Base-by-base conservation (phyloP, 1,140 invertebrate species). In the Trachelipus rathkii region DNA sequence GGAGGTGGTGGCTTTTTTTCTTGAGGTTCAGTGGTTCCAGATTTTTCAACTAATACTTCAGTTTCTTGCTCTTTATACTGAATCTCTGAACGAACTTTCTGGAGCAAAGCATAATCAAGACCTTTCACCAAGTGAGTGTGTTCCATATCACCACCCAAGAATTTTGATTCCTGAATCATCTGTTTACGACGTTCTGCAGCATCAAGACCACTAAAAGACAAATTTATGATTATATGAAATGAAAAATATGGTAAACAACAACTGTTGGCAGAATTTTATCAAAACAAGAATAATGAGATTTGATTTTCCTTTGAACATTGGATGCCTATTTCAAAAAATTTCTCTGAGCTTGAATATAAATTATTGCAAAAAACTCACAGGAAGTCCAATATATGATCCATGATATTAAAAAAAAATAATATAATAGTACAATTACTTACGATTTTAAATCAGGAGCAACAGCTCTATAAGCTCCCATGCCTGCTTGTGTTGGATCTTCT, bases 111-210 rank as follows among this genome's bases (percentile, higher is more conserved):
- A 87, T 98, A 99, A 91, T 99, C 98, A 10, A 99, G 88, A 85
- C 98, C 98, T 88, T 99, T 99, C 73, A 99, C 97, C 88, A 99
- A 97, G 87, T 99, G 98, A 85, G 98, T 99, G 83, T 99, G 97
- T 82, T 99, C 96, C 93, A 99, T 98, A 85, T 99, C 98, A 90
- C 98, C 98, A 84, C 98, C 98, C 87, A 99, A 93, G 87, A 96
- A 99, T 87, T 99, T 99, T 0, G 97, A 99, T 85, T 99, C 96
- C 85, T 99, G 95, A 84, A 99, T 99, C 87, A 97, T 91, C 84
- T 98, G 94, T 46, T 95, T 89, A 60, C 97, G 88, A 68, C 95
- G 88, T 86, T 98, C 96, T n/a, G 96, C 96, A 44, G 95, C 95
- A 88, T 98, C 96, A 60, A 77, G 66, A 23, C 78, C 81, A 15